A percentile compares a stretch with the other conserved stretches of the same genome.
Conservation (phyloP, 2,113 vertebrate genomes). For the Myotis yumanensis region DNA sequence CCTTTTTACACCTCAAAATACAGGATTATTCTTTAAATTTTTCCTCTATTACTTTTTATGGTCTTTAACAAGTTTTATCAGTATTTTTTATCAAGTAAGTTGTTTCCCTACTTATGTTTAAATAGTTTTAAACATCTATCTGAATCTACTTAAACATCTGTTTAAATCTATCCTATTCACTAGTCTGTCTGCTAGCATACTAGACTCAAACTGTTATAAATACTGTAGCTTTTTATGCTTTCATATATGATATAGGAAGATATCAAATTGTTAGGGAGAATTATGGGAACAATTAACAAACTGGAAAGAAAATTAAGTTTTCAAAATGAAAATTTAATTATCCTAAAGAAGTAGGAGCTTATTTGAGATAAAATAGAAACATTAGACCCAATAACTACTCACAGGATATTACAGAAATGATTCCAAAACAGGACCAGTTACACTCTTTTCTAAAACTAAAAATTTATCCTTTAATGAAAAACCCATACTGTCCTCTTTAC, state of each 20-base stretch:
- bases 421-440: neutral
- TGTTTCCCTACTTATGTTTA: neutral
- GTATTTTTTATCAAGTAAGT: neutral
- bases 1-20: neutral
- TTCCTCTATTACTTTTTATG: neutral
- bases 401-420: neutral
- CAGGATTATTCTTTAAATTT: constrained; percentile 28
- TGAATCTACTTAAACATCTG: neutral
- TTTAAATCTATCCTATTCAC: neutral
- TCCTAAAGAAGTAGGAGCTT: neutral
- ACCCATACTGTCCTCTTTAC: neutral
- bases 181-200: neutral
- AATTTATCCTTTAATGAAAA: constrained; percentile 22
- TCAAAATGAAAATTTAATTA: constrained; percentile 43
- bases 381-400: neutral
- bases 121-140: neutral
- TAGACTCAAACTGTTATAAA: constrained; percentile 21
- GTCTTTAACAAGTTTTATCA: constrained; percentile 24
- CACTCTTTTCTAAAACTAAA: neutral
- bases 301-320: neutral
- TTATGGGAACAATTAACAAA: neutral
- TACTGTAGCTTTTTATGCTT: neutral
- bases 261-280: neutral
- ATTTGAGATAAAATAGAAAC: neutral
- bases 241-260: neutral